Conservation (phyloP, 1,140 invertebrate species). For the Andrena cerasifolii region DNA sequence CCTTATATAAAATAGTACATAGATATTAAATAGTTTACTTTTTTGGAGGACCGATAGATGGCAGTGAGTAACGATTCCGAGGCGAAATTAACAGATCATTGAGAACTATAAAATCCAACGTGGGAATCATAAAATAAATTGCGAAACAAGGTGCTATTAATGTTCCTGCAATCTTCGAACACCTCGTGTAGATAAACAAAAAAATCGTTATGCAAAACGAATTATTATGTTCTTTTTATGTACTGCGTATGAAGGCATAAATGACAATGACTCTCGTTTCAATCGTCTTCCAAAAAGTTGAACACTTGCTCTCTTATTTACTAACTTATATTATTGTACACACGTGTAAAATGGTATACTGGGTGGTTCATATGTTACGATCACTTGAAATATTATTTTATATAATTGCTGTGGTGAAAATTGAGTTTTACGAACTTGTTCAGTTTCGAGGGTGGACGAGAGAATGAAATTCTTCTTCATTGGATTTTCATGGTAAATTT, state of each 20-base stretch:
- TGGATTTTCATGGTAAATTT: too few relatives aligned
- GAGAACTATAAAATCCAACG: not conserved
- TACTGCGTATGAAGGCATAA: too few relatives aligned
- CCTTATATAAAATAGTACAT: constrained; percentile 47
- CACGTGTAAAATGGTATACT: not conserved
- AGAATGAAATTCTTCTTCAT: too few relatives aligned
- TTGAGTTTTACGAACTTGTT: too few relatives aligned
- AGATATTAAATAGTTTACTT: constrained; percentile 3
- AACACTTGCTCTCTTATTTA: constrained; percentile 32
- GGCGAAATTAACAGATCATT: not conserved
- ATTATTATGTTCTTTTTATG: too few relatives aligned
- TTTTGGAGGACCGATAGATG: not conserved
- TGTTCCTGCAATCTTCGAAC: too few relatives aligned
- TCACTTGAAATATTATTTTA: too few relatives aligned
- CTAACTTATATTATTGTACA: constrained; percentile 4
- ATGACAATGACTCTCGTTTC: not conserved
- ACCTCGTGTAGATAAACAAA: not conserved
- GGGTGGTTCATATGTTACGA: too few relatives aligned
- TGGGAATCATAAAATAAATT: not conserved
- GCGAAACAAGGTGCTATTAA: too few relatives aligned
- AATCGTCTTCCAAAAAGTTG: not conserved
- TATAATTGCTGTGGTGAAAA: too few relatives aligned
- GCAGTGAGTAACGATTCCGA: not conserved
- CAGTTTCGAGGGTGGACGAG: too few relatives aligned
- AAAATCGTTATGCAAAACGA: not conserved